These are phyloP conservation scores for Acrossocheilus fasciatus DNA, from an alignment of 2,797 vertebrate species.

Conservation along the genomic window DNA sequence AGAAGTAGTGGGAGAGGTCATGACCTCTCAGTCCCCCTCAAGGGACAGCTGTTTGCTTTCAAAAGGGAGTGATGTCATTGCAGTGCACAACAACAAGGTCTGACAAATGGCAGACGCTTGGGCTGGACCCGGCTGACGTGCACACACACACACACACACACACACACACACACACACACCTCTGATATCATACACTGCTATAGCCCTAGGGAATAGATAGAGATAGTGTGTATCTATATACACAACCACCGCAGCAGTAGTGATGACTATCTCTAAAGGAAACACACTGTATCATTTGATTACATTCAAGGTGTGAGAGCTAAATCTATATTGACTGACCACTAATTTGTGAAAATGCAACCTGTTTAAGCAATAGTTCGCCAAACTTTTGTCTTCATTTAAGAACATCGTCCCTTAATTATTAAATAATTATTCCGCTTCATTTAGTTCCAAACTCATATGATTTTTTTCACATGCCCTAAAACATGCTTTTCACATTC, in stretches of 20 bases:
- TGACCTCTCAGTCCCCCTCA: conserved; percentile 66
- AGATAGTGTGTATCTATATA: neutral
- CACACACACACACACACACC: neutral
- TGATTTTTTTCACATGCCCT: too few relatives aligned
- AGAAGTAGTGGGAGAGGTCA: conserved; percentile 79
- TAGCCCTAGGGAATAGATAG: conserved; percentile 12
- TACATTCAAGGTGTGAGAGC: neutral
- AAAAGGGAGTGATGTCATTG: conserved; percentile 76
- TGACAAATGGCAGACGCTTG: conserved; percentile 67
- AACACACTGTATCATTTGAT: neutral
- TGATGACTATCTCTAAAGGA: neutral
- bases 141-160: neutral
- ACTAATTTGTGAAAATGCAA: neutral
- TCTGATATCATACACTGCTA: conserved; percentile 29
- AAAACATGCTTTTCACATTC: too few relatives aligned
- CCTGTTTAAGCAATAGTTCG: neutral
- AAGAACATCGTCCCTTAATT: neutral
- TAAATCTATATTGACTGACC: neutral
- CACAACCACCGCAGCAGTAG: neutral
- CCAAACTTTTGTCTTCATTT: neutral
- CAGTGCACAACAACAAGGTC: conserved; percentile 63
- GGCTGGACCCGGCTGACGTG: conserved; percentile 49
- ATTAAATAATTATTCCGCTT: neutral
- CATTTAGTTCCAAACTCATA: neutral
- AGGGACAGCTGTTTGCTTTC: conserved; percentile 71